Percentiles rank a stretch among this genome's conserved stretches.
Evolutionary conservation across 1,140 invertebrate genomes (phyloP).

Genomic region (Diachasmimorpha longicaudata): DNA sequence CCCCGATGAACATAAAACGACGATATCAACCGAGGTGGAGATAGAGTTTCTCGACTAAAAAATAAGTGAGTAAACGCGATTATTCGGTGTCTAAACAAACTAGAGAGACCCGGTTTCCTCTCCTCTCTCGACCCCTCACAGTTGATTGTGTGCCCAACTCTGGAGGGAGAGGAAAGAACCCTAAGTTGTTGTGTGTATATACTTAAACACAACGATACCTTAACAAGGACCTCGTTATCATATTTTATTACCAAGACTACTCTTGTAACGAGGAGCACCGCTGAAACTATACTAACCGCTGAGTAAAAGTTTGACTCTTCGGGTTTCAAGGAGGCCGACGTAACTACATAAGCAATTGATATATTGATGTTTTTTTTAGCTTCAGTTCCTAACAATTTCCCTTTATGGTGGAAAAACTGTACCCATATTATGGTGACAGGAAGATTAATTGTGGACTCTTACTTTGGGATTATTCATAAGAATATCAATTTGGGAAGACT

Average conservation of each 20-base stretch:
- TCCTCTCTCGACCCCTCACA: neutral
- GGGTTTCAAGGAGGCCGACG: neutral
- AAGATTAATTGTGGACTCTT: neutral
- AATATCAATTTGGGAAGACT: too few relatives aligned
- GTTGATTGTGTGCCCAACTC: neutral
- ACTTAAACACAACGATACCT: conserved; percentile 30
- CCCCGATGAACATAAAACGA: neutral
- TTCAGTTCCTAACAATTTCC: neutral
- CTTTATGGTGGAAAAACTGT: too few relatives aligned
- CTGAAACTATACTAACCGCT: neutral
- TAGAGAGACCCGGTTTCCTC: conserved; percentile 40
- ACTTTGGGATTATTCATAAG: neutral
- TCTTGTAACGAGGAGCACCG: neutral
- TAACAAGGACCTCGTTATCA: conserved; percentile 63
- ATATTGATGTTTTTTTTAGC: neutral
- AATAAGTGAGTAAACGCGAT: conserved; percentile 43
- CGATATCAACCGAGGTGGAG: neutral
- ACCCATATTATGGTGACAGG: neutral
- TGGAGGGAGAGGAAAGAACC: neutral
- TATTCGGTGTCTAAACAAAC: conserved; percentile 64
- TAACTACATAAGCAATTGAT: neutral
- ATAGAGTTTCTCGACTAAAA: conserved; percentile 7
- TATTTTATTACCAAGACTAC: conserved; percentile 51
- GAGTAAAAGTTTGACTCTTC: neutral
- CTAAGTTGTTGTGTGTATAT: neutral